phyloP scores from a whole-genome alignment of 1,140 invertebrate genomes.

The Cataglyphis hispanica region DNA sequence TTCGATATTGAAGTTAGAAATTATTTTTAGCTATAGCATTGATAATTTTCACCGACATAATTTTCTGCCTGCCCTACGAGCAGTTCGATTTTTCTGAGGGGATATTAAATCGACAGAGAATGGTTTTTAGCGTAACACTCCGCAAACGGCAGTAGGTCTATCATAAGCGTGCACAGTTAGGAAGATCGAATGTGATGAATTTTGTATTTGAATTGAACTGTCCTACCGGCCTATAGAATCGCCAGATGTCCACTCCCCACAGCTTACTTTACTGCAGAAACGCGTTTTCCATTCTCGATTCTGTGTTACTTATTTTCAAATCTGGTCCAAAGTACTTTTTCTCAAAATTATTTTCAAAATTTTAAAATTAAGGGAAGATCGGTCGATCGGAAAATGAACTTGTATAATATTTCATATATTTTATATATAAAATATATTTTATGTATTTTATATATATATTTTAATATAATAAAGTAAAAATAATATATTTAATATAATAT shows the following conservation, averaged over 20 bases:
- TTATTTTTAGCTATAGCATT: constrained; percentile 6
- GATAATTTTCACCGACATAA: constrained; percentile 18
- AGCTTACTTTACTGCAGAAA: constrained; percentile 66
- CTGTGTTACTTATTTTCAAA: neutral
- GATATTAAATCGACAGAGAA: constrained; percentile 13
- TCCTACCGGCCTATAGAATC: constrained; percentile 77
- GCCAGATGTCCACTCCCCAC: constrained; percentile 83
- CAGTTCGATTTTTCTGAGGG: constrained; percentile 5
- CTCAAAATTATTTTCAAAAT: neutral
- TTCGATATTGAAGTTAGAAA: neutral
- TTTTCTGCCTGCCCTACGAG: neutral
- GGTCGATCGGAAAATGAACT: neutral
- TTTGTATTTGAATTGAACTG: constrained; percentile 82
- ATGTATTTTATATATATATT: constrained; percentile 8
- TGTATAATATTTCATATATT: neutral
- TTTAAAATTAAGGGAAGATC: neutral
- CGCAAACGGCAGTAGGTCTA: constrained; percentile 66
- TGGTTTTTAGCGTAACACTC: constrained; percentile 19
- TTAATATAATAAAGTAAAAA: no score
- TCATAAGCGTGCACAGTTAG: constrained; percentile 68
- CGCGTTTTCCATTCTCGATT: constrained; percentile 28
- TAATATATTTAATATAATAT: no score
- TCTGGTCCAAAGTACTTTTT: neutral
- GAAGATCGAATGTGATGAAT: constrained; percentile 85
- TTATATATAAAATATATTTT: no score